Evolutionary conservation across 2,113 vertebrate genomes (phyloP).

Genomic region (Rhinoderma darwinii): DNA sequence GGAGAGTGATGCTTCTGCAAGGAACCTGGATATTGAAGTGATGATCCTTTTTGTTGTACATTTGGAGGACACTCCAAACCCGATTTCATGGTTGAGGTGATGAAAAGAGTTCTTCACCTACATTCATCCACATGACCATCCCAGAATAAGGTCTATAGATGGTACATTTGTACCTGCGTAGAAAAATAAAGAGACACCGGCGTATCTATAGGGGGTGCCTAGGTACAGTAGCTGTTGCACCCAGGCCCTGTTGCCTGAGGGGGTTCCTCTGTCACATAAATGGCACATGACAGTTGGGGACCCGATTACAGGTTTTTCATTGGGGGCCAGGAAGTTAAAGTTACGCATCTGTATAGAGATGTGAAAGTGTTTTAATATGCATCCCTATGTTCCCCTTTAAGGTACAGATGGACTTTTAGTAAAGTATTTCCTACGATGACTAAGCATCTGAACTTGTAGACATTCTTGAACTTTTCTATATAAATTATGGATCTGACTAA

Average conservation of each 20-base stretch:
- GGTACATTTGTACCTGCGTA: neutral
- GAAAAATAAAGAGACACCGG: neutral
- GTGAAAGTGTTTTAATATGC: neutral
- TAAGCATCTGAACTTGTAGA: neutral
- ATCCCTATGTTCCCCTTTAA: neutral
- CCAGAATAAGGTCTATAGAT: neutral
- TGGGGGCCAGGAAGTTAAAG: neutral
- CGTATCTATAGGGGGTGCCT: too few species aligned
- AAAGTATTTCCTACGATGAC: neutral
- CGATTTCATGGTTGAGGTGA: too few species aligned
- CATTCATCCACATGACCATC: neutral
- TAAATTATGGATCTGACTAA: neutral
- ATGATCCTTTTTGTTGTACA: too few species aligned
- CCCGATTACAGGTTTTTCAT: neutral
- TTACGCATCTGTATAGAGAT: too few species aligned
- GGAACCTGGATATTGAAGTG: too few species aligned
- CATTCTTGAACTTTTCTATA: too few species aligned
- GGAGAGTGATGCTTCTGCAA: too few species aligned
- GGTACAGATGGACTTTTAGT: neutral
- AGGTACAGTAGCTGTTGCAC: neutral
- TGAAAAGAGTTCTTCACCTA: too few species aligned
- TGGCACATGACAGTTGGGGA: neutral
- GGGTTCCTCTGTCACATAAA: neutral
- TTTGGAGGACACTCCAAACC: too few species aligned
- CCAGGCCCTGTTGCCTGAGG: too few species aligned